Evolutionary conservation across 30 jellyfish, hydroid and myxozoan genomes (phyloP).

Genomic region (Mastigias papua): DNA sequence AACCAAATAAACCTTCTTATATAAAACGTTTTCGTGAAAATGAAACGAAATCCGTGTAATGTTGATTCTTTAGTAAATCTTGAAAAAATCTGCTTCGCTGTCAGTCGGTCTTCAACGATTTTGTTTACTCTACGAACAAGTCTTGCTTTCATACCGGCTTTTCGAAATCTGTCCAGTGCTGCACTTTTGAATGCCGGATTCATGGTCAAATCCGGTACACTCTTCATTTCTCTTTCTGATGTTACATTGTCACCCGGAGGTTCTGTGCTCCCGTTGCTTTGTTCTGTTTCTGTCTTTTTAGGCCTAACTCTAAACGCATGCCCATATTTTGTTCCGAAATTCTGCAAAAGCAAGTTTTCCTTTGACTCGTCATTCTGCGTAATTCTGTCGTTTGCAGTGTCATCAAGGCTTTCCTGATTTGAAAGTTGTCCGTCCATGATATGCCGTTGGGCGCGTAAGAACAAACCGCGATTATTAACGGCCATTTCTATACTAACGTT

Average conservation of each 20-base stretch:
- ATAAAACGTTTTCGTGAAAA: constrained; percentile 93
- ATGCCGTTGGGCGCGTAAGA: constrained; percentile 53
- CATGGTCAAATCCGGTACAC: constrained; percentile 12
- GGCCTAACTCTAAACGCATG: constrained; percentile 39
- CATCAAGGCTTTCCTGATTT: background rate
- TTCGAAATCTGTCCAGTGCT: constrained; percentile 93
- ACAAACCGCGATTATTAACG: constrained; percentile 25
- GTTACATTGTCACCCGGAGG: constrained; percentile 9
- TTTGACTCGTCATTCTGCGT: constrained; percentile 43
- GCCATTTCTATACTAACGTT: background rate
- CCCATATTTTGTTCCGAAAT: constrained; percentile 43
- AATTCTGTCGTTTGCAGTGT: background rate
- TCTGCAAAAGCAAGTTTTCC: constrained; percentile 41
- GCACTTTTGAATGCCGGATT: constrained; percentile 72
- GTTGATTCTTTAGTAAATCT: constrained; percentile 96
- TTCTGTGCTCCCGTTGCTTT: constrained; percentile 49
- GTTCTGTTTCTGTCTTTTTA: constrained; percentile 41
- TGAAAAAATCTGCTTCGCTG: constrained; percentile 91
- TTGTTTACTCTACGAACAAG: constrained; percentile 94
- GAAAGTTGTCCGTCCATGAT: constrained; percentile 21
- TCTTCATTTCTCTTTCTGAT: background rate
- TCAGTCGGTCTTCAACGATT: constrained; percentile 94
- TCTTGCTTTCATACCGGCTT: constrained; percentile 99
- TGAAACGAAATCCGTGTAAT: constrained; percentile 97
- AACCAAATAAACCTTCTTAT: constrained; percentile 94